Base-by-base conservation (phyloP, 1,140 invertebrate genomes). In the Hyles euphorbiae region DNA sequence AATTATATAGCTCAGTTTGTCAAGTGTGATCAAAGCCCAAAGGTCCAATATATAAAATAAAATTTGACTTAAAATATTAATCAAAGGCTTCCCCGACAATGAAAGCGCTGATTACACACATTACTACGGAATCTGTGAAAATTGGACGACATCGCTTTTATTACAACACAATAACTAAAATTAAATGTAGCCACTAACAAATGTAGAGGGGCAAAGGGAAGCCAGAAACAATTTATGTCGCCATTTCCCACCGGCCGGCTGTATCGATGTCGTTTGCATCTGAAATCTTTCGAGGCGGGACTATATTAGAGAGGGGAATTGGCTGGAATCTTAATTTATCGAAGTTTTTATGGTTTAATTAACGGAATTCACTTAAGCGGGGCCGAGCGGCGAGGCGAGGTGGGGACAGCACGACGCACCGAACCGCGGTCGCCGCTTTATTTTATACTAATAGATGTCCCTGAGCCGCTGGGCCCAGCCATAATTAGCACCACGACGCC, bases 331-430 rank as follows among this genome's bases (percentile, higher is more conserved):
- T 90, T 90, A 88, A 90, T 90, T 90, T 90, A 90, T 90, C 77
- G 88, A 90, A 90, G 81, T 90, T 90, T 90, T 90, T 90, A 90
- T 89, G 89, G 89, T 90, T 90, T 90, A 90, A 90, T 90, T 90
- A 90, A 89, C 88, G 79, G 87, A 89, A 90, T 89, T 89, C 87
- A 90, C 89, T 90, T 89, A 85, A 81, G 70, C 72, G 74, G 74
- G 77, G 72, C 59, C 44, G 58, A 52, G 65, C 58, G 61, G 12
- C 47, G 63, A 43, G 50, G 56, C 55, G 64, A 48, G 53, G 48
- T 50, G 67, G 43, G 43, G 72, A 66, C 65, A 47, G 63, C 62
- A 57, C 56, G 74, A 70, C 80, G 75, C 22, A 22, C 65, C 72
- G 70, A 72, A 68, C 67, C 80, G 77, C 73, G 80, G 80, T 85